phyloP scores from a whole-genome alignment of 2,797 vertebrate species.

The Knipowitschia caucasica region DNA sequence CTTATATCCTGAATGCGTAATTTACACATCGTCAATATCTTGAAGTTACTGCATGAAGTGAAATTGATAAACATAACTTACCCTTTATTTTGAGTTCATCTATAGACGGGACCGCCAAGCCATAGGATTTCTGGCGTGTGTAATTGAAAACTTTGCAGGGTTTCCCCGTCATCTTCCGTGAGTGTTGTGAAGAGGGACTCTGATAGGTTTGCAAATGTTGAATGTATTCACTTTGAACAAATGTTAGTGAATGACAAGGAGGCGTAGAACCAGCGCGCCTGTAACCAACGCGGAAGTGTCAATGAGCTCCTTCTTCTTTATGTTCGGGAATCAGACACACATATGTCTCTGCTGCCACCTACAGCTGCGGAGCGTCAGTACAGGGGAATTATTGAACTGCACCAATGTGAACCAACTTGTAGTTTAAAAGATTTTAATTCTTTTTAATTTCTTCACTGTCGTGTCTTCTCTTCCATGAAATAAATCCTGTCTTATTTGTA shows the following conservation, averaged over 20 bases:
- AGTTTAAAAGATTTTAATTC: too few species aligned
- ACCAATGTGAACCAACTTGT: too few species aligned
- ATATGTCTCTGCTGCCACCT: neutral
- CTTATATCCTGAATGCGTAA: neutral
- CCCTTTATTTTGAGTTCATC: constrained; percentile 73
- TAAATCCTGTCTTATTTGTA: too few species aligned
- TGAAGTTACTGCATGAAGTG: neutral
- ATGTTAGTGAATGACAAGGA: neutral
- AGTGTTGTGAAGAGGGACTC: neutral
- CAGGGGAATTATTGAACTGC: too few species aligned
- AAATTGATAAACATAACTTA: constrained; percentile 39
- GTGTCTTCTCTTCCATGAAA: too few species aligned
- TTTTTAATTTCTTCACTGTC: too few species aligned
- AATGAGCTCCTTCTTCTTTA: neutral
- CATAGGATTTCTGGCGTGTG: constrained; percentile 64
- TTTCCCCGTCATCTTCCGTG: constrained; percentile 59
- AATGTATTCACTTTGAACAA: too few species aligned
- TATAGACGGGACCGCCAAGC: constrained; percentile 64
- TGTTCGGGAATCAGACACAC: neutral
- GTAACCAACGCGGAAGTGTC: constrained; percentile 37
- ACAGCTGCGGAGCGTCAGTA: too few species aligned
- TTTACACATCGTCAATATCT: neutral
- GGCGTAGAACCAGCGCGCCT: neutral
- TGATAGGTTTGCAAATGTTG: too few species aligned
- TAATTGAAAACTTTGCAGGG: constrained; percentile 74